A percentile compares a stretch with the other conserved stretches of the same genome.
phyloP scores from a whole-genome alignment of 2,797 vertebrate genomes.

The Sebastes flavidus region DNA sequence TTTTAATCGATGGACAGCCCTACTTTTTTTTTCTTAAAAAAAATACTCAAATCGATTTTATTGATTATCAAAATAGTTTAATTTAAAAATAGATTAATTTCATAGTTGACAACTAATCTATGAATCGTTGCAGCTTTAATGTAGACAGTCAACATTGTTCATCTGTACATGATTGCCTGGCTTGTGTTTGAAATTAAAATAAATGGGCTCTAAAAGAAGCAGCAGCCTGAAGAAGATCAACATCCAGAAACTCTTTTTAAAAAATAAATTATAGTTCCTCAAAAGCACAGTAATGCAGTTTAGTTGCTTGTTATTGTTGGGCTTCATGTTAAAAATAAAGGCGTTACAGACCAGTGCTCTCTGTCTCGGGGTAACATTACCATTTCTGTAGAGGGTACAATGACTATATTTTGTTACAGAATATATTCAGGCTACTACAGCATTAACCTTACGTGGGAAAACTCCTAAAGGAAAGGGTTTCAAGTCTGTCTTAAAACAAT shows the following conservation, averaged over 20 bases:
- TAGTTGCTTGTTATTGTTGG: conserved; percentile 10
- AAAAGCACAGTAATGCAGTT: conserved; percentile 7
- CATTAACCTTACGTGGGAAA: not conserved
- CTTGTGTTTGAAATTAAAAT: conserved; percentile 4
- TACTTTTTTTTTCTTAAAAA: too few species aligned
- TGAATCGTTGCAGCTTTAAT: too few species aligned
- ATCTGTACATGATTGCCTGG: not conserved
- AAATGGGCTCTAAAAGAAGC: not conserved
- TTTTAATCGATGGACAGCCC: too few species aligned
- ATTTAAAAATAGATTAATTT: too few species aligned
- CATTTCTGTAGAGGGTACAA: conserved; percentile 5
- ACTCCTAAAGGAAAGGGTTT: not conserved
- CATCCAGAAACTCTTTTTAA: not conserved
- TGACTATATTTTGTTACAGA: not conserved
- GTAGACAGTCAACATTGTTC: not conserved
- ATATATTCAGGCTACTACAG: not conserved
- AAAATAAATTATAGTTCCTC: conserved; percentile 1
- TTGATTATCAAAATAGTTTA: too few species aligned
- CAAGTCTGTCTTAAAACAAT: not conserved
- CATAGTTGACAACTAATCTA: too few species aligned
- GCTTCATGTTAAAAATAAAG: conserved; percentile 5
- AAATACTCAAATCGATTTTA: too few species aligned
- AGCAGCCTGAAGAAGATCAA: conserved; percentile 4
- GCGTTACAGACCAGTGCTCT: not conserved
- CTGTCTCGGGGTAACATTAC: not conserved